A percentile compares a stretch with the other conserved stretches of the same genome.
phyloP scores from a whole-genome alignment of 2,113 vertebrate genomes.

The zebrafish (Danio rerio) region DNA sequence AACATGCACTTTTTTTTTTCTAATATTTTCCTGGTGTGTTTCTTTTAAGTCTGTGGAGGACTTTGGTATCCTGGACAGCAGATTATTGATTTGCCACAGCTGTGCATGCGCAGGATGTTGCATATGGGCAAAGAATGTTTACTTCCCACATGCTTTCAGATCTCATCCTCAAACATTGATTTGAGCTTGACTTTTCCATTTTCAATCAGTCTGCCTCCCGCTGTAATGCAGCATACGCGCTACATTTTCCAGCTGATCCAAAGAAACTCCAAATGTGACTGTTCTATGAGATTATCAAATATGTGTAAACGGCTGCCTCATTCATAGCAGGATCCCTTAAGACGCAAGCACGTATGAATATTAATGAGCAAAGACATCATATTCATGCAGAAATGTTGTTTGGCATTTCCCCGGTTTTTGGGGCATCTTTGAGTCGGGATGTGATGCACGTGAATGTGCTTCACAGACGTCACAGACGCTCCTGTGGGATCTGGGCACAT shows the following conservation, averaged over 20 bases:
- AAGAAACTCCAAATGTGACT: slow-evolving; percentile 22
- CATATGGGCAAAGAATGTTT: slow-evolving; percentile 31
- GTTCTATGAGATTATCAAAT: slow-evolving; percentile 44
- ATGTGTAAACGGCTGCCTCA: slow-evolving; percentile 17
- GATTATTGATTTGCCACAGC: slow-evolving; percentile 52
- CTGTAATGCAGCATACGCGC: not conserved
- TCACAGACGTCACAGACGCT: slow-evolving; percentile 56
- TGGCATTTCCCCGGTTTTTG: slow-evolving; percentile 11
- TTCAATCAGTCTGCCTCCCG: slow-evolving; percentile 22
- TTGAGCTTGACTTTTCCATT: slow-evolving; percentile 38
- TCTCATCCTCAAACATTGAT: slow-evolving; percentile 36
- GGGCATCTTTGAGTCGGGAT: slow-evolving; percentile 31
- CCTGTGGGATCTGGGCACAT: slow-evolving; percentile 56
- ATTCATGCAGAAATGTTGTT: slow-evolving; percentile 20
- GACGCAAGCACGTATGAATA: slow-evolving; percentile 21
- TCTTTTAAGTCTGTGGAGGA: slow-evolving; percentile 26
- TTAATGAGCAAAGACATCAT: slow-evolving; percentile 16
- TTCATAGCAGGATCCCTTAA: slow-evolving; percentile 19
- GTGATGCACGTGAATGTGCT: not conserved
- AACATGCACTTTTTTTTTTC: not conserved
- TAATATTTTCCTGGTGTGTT: slow-evolving; percentile 41
- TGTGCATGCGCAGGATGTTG: slow-evolving; percentile 38
- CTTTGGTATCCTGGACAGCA: slow-evolving; percentile 28
- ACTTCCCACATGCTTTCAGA: slow-evolving; percentile 24
- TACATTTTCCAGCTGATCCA: not conserved